Conservation (phyloP, 2,797 vertebrate genomes). For the Trachurus trachurus region DNA sequence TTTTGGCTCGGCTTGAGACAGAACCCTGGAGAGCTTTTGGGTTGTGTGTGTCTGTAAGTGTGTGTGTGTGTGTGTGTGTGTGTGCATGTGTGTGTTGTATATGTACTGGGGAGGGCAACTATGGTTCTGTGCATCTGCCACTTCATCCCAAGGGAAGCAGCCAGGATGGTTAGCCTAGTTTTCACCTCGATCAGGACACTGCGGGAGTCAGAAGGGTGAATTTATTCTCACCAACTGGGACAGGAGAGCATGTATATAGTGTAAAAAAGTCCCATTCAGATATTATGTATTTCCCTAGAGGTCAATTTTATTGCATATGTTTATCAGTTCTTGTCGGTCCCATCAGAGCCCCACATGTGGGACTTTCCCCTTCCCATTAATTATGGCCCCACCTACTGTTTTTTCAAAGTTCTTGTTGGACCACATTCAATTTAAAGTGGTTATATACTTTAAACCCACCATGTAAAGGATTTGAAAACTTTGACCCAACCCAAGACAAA, state of each 20-base stretch:
- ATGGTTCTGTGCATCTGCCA: slow-evolving; percentile 66
- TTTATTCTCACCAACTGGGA: slow-evolving; percentile 24
- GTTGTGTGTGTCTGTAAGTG: slow-evolving; percentile 30
- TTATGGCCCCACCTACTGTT: too few relatives aligned
- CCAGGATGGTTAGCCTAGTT: slow-evolving; percentile 66
- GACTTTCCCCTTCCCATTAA: neutral
- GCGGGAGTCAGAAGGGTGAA: slow-evolving; percentile 31
- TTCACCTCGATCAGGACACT: slow-evolving; percentile 56
- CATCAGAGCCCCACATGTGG: neutral
- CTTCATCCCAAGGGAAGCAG: slow-evolving; percentile 46
- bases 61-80: slow-evolving; percentile 21
- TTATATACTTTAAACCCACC: neutral
- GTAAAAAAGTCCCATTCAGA: neutral
- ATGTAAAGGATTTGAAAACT: neutral
- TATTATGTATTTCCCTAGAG: neutral
- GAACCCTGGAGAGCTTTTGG: slow-evolving; percentile 68
- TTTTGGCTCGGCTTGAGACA: slow-evolving; percentile 74
- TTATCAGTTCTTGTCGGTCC: neutral
- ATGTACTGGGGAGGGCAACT: slow-evolving; percentile 38
- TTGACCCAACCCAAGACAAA: neutral
- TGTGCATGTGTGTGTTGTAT: slow-evolving; percentile 13
- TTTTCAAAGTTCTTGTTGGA: neutral
- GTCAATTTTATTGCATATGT: slow-evolving; percentile 3
- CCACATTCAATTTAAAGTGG: neutral
- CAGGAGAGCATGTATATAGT: slow-evolving; percentile 3